These are phyloP conservation scores for Dryobotodes eremita DNA, from an alignment of 2,888 invertebrate species.

Conservation along the genomic window DNA sequence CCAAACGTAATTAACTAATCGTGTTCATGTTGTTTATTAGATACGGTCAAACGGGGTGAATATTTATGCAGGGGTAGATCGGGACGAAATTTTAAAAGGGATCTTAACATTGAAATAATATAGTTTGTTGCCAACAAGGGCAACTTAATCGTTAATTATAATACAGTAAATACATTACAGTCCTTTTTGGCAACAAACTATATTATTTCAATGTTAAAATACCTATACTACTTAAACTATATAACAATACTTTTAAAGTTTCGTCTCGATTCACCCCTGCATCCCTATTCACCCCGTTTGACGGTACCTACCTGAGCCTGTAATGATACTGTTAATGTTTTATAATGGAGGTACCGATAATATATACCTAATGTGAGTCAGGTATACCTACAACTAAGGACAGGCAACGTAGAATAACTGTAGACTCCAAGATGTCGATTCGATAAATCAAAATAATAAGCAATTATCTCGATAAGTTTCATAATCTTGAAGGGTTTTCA, in stretches of 20 bases:
- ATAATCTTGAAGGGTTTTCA: neutral
- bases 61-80: no score
- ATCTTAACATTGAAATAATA: no score
- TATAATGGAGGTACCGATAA: neutral
- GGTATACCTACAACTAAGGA: neutral
- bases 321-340: neutral
- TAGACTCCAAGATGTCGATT: neutral
- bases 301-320: neutral
- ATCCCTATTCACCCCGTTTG: no score
- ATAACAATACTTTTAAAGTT: no score
- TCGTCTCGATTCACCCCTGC: no score
- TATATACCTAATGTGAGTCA: neutral
- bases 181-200: no score
- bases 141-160: no score
- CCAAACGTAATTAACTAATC: conserved; percentile 33
- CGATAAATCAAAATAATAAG: conserved; percentile 10
- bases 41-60: neutral
- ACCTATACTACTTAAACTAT: no score
- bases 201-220: no score
- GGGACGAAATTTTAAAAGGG: no score
- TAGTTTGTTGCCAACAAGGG: no score
- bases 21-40: conserved; percentile 20
- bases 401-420: neutral
- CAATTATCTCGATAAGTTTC: neutral
- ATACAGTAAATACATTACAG: no score